Base-by-base conservation (phyloP, 2,888 invertebrate species). In the Drosophila kuntzei region DNA sequence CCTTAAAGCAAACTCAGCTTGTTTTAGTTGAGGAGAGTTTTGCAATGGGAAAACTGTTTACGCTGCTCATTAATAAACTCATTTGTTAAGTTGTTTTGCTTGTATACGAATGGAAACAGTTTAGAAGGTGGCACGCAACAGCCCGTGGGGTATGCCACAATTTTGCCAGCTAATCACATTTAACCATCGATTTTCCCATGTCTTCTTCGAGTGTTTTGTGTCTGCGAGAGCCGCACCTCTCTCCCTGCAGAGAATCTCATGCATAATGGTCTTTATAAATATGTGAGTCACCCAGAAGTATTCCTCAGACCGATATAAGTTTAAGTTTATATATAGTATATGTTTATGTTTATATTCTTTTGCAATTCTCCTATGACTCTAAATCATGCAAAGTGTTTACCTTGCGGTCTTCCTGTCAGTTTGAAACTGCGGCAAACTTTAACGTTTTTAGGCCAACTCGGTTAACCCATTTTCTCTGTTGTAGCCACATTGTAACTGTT, bases 341-440 rank as follows among this genome's bases (percentile, higher is more conserved):
- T 34, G 16, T 46, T 14, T 32, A 32, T 34, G 18, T 25, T 18
- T 39, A 43, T 64, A 72, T 64, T 18, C 12, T 29, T n/a, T 2
- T 76, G 80, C 79, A 67, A 70, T 74, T 61, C 73, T 67, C 50
- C 60, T 63, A 79, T 82, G 76, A 61, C 71, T 58, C 47, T 67
- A 85, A 82, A 83, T 84, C 83, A 84, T 84, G 85, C 80, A 85
- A 85, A 79, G 41, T 71, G 62, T 67, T 80, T 78, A 43, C 59
- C 59, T 64, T 81, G 81, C 80, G 79, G 79, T 55, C 47, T 51
- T 59, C 53, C 72, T 75, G 77, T 44, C 76, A 74, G 65, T 80
- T 73, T 59, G 50, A 14, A 59, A 80, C 76, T 84, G 82, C 85
- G 82, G 79, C 80, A 83, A 83, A 82, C 67, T 71, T 69, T 69